Evolutionary conservation across 2,113 vertebrate species (phyloP).

Genomic region (Chionomys nivalis): DNA sequence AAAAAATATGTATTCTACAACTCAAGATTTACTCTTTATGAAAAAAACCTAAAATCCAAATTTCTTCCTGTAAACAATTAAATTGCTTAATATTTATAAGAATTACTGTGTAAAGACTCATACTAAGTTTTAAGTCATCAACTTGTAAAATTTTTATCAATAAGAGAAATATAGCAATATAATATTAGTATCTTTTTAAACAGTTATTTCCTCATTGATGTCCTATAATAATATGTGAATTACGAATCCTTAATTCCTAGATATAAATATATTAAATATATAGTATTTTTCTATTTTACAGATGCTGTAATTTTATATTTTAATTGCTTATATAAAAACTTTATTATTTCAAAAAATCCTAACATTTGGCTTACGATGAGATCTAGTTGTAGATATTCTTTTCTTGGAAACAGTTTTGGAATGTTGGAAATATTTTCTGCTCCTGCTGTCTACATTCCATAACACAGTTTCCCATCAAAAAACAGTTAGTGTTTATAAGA

Average conservation of each 20-base stretch:
- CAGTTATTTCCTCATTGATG: constrained; percentile 8
- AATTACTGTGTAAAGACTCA: neutral
- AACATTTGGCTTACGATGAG: neutral
- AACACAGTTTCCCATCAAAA: neutral
- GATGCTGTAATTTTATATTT: neutral
- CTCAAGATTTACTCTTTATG: constrained; percentile 8
- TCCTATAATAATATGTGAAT: neutral
- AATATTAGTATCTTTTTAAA: neutral
- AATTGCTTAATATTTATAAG: neutral
- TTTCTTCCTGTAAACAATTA: neutral
- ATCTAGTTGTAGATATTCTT: neutral
- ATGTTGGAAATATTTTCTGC: neutral
- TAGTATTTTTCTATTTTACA: neutral
- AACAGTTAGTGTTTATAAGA: neutral
- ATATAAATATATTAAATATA: neutral
- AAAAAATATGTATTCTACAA: neutral
- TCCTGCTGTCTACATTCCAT: neutral
- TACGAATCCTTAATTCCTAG: neutral
- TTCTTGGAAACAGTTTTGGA: neutral
- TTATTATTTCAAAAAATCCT: neutral
- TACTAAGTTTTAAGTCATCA: neutral
- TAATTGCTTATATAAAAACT: neutral
- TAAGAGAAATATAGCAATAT: neutral
- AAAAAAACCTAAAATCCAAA: neutral
- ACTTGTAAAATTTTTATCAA: neutral